Conservation (phyloP, 2,888 invertebrate genomes). For the Dicroscelio sp. region DNA sequence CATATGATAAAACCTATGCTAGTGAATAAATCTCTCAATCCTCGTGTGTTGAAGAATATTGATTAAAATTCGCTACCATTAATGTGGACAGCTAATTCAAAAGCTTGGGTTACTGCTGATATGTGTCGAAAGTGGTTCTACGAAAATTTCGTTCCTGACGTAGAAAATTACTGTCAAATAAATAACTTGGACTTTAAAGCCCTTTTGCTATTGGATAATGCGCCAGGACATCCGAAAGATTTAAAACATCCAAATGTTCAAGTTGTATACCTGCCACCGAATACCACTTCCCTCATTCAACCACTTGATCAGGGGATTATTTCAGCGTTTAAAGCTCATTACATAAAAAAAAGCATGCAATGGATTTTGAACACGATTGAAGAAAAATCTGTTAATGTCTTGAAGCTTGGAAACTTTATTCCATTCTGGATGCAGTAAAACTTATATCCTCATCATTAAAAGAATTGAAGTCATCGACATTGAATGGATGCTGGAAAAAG, state of each 20-base stretch:
- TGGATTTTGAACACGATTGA: slow-evolving; percentile 82
- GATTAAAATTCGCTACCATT: slow-evolving; percentile 84
- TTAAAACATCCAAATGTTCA: slow-evolving; percentile 83
- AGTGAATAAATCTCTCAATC: slow-evolving; percentile 85
- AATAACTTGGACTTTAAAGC: slow-evolving; percentile 81
- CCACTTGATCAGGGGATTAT: slow-evolving; percentile 87
- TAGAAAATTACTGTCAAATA: slow-evolving; percentile 68
- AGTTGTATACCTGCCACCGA: slow-evolving; percentile 84
- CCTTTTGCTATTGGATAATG: slow-evolving; percentile 83
- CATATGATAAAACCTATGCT: slow-evolving; percentile 86
- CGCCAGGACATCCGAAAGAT: slow-evolving; percentile 82
- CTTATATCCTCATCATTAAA: slow-evolving; percentile 70
- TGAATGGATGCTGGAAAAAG: slow-evolving; percentile 86
- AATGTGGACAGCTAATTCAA: slow-evolving; percentile 85
- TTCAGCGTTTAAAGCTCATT: slow-evolving; percentile 86
- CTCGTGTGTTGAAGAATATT: slow-evolving; percentile 85
- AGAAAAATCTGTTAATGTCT: slow-evolving; percentile 74
- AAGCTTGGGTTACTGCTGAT: slow-evolving; percentile 72
- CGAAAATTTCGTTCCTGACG: slow-evolving; percentile 80
- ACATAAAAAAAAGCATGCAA: slow-evolving; percentile 80
- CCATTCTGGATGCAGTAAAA: slow-evolving; percentile 82
- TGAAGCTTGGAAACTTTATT: slow-evolving; percentile 84
- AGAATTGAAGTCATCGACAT: slow-evolving; percentile 83
- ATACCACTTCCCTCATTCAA: slow-evolving; percentile 87
- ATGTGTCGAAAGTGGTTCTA: slow-evolving; percentile 48